Evolutionary conservation across 2,113 vertebrate species (phyloP).

Genomic region (Petromus typicus): DNA sequence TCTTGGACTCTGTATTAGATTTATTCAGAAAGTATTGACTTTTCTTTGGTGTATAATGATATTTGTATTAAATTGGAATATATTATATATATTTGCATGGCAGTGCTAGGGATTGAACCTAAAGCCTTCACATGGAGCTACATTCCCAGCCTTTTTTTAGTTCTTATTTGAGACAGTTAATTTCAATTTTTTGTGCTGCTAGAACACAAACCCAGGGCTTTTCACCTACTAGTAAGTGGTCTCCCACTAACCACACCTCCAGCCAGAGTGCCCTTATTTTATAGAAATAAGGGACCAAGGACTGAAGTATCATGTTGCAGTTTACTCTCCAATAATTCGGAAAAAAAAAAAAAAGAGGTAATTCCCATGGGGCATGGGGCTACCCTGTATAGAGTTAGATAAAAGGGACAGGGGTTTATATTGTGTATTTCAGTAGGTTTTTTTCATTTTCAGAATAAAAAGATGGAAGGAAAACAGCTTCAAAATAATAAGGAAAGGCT

Average conservation of each 20-base stretch:
- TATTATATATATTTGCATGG: not conserved
- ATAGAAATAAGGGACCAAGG: not conserved
- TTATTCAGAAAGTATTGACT: not conserved
- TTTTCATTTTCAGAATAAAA: not conserved
- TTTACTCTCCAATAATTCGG: not conserved
- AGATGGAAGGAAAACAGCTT: not conserved
- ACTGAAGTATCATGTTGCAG: not conserved
- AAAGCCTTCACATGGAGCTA: not conserved
- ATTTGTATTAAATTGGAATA: not conserved
- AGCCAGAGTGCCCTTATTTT: not conserved
- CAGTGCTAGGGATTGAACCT: not conserved
- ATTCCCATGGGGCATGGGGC: not conserved
- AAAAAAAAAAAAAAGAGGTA: not conserved
- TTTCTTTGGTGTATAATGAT: not conserved
- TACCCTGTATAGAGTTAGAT: not conserved
- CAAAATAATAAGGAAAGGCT: not conserved
- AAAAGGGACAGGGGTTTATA: not conserved
- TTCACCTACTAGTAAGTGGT: not conserved
- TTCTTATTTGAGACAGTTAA: not conserved
- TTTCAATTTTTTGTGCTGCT: not conserved
- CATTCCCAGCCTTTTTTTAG: not conserved
- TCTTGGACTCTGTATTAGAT: not conserved
- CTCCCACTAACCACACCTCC: not conserved
- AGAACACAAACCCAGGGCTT: not conserved
- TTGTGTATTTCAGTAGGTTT: not conserved